Conservation (phyloP, 1,140 invertebrate species). For the Drepana arcuata region DNA sequence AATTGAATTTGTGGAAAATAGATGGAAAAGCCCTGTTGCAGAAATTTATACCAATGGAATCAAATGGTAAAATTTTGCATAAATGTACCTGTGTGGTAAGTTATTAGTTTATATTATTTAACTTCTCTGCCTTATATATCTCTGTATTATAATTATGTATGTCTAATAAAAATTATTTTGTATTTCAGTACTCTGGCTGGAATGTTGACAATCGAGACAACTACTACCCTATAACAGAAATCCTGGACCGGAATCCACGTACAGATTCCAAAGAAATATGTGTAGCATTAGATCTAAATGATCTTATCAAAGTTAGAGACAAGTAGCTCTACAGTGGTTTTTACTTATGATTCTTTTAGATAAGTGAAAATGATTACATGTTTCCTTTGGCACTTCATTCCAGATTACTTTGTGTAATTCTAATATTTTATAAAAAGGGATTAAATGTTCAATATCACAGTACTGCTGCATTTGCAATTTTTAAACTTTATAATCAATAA, state of each 20-base stretch:
- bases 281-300: conserved; percentile 68
- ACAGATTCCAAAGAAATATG: conserved; percentile 69
- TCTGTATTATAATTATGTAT: conserved; percentile 4
- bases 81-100: conserved; percentile 84
- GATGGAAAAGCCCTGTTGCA: conserved; percentile 85
- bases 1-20: conserved; percentile 83
- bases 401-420: conserved; percentile 63
- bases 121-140: neutral
- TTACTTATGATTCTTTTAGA: conserved; percentile 57
- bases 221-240: conserved; percentile 74
- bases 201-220: conserved; percentile 78
- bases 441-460: conserved; percentile 53
- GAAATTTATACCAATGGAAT: conserved; percentile 82
- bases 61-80: conserved; percentile 79
- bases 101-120: conserved; percentile 10
- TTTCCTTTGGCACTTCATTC: conserved; percentile 64
- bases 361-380: conserved; percentile 56
- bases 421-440: conserved; percentile 58
- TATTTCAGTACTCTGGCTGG: conserved; percentile 79
- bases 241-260: conserved; percentile 66
- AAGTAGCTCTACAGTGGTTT: conserved; percentile 46
- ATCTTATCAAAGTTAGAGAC: conserved; percentile 71
- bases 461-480: too few relatives aligned
- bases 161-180: conserved; percentile 10
- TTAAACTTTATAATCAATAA: too few relatives aligned